Percentiles rank a stretch among this genome's conserved stretches.
Evolutionary conservation across 2,113 vertebrate genomes (phyloP).

Genomic region (Apeltes quadracus): DNA sequence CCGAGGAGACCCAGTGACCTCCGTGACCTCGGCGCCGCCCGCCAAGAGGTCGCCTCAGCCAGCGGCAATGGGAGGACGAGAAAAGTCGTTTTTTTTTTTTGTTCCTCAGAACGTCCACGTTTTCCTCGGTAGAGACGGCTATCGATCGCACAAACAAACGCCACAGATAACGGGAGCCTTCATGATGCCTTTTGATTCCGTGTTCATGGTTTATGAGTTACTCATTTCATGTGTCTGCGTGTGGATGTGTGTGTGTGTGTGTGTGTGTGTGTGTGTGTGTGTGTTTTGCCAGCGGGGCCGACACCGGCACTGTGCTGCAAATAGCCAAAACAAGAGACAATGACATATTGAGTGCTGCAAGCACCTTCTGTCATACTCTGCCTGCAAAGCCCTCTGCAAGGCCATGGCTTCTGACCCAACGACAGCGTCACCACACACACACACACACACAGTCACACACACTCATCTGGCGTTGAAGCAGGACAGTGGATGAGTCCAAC

Average conservation of each 20-base stretch:
- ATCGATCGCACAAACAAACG: no score
- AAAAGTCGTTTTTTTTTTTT: background rate
- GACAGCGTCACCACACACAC: conserved; percentile 9
- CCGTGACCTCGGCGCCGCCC: conserved; percentile 46
- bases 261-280: background rate
- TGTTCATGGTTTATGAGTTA: background rate
- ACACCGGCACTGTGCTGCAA: conserved; percentile 62
- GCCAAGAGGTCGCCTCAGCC: conserved; percentile 17
- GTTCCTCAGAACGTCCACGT: conserved; percentile 23
- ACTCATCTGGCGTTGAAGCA: background rate
- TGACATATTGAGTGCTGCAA: conserved; percentile 68
- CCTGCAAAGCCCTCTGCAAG: conserved; percentile 45
- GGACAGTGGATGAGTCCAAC: background rate
- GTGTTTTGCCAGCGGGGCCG: conserved; percentile 43
- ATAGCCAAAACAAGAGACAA: conserved; percentile 59
- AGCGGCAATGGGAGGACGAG: conserved; percentile 18
- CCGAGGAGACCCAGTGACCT: conserved; percentile 8
- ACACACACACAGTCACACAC: background rate
- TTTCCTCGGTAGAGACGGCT: no score
- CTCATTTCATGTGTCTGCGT: conserved; percentile 8
- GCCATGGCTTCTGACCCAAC: conserved; percentile 45
- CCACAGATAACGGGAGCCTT: background rate
- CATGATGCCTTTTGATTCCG: background rate
- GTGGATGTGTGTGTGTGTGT: background rate
- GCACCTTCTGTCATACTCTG: conserved; percentile 68